phyloP scores from a whole-genome alignment of 2,113 vertebrate species.

The Sceloporus tristichus region DNA sequence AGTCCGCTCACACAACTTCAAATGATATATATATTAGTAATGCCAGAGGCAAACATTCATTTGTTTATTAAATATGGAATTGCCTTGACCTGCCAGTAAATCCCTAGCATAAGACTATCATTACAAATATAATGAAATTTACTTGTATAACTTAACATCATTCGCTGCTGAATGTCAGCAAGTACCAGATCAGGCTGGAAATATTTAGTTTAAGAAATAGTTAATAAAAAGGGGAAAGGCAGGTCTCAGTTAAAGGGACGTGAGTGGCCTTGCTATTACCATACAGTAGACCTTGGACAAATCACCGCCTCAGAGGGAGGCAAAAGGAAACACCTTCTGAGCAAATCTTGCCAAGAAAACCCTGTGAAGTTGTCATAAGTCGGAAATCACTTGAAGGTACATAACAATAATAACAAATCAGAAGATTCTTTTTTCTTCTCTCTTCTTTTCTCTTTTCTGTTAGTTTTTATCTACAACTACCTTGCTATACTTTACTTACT shows the following conservation, averaged over 20 bases:
- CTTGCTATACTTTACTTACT: neutral
- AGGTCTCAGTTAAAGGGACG: neutral
- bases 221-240: neutral
- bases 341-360: no score
- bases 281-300: neutral
- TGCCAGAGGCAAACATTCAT: neutral
- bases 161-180: neutral
- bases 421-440: no score
- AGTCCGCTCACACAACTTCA: no score
- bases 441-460: neutral
- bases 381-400: no score
- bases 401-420: no score
- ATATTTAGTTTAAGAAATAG: neutral
- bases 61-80: neutral
- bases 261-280: neutral
- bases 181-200: neutral
- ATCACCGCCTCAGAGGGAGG: no score
- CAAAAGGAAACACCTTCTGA: no score
- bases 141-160: neutral
- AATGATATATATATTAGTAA: neutral
- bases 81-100: neutral
- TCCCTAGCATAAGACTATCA: neutral
- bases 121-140: no score
- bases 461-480: neutral
- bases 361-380: no score